These are phyloP conservation scores for Eupithecia tripunctaria DNA, from an alignment of 2,888 invertebrate genomes.

Conservation along the genomic window DNA sequence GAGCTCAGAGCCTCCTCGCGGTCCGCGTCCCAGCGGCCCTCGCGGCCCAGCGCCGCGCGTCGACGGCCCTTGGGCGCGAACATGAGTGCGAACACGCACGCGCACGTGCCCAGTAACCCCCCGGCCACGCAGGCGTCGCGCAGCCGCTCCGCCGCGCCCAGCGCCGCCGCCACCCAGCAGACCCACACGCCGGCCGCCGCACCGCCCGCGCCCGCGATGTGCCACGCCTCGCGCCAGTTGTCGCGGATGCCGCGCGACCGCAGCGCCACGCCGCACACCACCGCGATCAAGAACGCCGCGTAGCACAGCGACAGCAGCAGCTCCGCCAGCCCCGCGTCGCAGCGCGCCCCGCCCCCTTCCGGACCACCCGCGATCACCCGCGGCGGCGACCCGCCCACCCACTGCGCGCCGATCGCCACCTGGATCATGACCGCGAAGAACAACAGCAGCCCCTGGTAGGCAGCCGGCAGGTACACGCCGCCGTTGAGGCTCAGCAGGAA, in stretches of 20 bases:
- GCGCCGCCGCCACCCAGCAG: conserved; percentile 93
- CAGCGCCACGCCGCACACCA: conserved; percentile 93
- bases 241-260: conserved; percentile 95
- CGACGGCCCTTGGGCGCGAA: conserved; percentile 97
- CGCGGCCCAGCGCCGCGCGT: conserved; percentile 95
- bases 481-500: conserved; percentile 96
- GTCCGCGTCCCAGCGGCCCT: conserved; percentile 92
- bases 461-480: conserved; percentile 95
- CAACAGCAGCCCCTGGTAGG: conserved; percentile 94
- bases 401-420: conserved; percentile 92
- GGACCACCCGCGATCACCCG: conserved; percentile 53
- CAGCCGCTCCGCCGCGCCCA: conserved; percentile 90
- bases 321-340: conserved; percentile 88
- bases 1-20: conserved; percentile 93
- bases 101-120: conserved; percentile 93
- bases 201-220: conserved; percentile 94
- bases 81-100: conserved; percentile 95
- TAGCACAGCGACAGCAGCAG: conserved; percentile 91
- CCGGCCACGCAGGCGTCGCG: conserved; percentile 95
- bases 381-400: conserved; percentile 93
- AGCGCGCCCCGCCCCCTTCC: conserved; percentile 67
- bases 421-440: conserved; percentile 96
- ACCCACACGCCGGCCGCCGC: conserved; percentile 94
- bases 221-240: conserved; percentile 96
- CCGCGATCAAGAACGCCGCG: conserved; percentile 92